Conservation (phyloP, 53 echinoderm and acorn worm genomes). For the Arbacia lixula region DNA sequence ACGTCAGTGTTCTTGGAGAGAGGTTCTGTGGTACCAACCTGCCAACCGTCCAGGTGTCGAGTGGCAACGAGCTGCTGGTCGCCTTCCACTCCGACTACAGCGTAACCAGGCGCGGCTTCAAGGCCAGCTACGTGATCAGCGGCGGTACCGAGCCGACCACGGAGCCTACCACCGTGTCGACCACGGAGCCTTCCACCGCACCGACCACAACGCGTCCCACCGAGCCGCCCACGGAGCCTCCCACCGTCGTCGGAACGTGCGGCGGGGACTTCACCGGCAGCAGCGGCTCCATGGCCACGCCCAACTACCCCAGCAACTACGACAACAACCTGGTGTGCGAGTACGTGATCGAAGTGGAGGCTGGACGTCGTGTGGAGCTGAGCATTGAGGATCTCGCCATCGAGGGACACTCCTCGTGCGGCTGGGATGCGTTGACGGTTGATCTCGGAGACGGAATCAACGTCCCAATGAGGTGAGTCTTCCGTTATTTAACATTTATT, state of each 20-base stretch:
- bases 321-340: slow-evolving; percentile 2
- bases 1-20: slow-evolving; percentile 15
- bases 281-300: slow-evolving; percentile 30
- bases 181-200: background rate
- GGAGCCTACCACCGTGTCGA: slow-evolving; percentile 13
- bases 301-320: slow-evolving; percentile 50
- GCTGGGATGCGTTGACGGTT: slow-evolving; percentile 31
- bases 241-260: slow-evolving; percentile 26
- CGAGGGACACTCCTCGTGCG: slow-evolving; percentile 12
- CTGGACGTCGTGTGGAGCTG: slow-evolving; percentile 42
- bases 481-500: too few species aligned
- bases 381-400: slow-evolving; percentile 8
- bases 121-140: slow-evolving; percentile 48
- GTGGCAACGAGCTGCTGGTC: slow-evolving; percentile 48
- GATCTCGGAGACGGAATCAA: slow-evolving; percentile 46
- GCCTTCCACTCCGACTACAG: slow-evolving; percentile 56
- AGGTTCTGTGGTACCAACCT: slow-evolving; percentile 53
- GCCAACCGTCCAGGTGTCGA: slow-evolving; percentile 39
- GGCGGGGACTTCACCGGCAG: slow-evolving; percentile 29
- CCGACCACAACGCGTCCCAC: slow-evolving; percentile 8
- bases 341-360: slow-evolving; percentile 40
- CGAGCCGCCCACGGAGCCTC: background rate
- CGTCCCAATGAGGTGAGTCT: slow-evolving; percentile 42
- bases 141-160: background rate
- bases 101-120: slow-evolving; percentile 59